Conservation (phyloP, 2,797 vertebrate genomes). For the Sebastes hopkinsi region DNA sequence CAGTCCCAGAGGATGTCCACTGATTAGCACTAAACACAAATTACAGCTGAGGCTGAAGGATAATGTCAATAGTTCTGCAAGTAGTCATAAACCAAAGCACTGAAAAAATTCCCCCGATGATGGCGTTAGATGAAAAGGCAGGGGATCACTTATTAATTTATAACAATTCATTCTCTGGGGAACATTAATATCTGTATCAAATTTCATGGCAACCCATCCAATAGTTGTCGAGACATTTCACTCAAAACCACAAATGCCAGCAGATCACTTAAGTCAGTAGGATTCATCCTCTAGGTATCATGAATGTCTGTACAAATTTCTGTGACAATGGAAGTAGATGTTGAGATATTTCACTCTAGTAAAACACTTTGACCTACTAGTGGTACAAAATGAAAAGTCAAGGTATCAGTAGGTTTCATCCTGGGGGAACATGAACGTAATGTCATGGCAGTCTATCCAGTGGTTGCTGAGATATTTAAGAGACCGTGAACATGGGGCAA, state of each 20-base stretch:
- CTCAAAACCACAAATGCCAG: neutral
- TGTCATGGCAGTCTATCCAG: neutral
- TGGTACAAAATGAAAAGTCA: neutral
- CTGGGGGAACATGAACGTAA: neutral
- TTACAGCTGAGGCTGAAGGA: neutral
- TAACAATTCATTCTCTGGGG: neutral
- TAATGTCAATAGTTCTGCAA: accelerated
- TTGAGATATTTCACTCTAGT: neutral
- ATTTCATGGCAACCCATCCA: neutral
- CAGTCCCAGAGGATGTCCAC: too few relatives aligned
- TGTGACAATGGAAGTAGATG: neutral
- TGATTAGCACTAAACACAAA: neutral
- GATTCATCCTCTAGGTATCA: neutral
- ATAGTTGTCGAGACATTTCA: too few relatives aligned
- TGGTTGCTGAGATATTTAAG: constrained; percentile 6
- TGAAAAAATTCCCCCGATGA: neutral
- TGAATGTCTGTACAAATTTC: neutral
- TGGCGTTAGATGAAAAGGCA: neutral
- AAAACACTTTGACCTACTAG: neutral
- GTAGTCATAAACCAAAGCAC: neutral
- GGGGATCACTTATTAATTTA: neutral
- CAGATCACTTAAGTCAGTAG: neutral
- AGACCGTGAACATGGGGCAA: neutral
- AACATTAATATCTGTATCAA: neutral
- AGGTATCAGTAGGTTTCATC: neutral